Percentiles rank a stretch among this genome's conserved stretches.
Conservation (phyloP, 2,113 vertebrate genomes). For the Notarius lentiginosus region DNA sequence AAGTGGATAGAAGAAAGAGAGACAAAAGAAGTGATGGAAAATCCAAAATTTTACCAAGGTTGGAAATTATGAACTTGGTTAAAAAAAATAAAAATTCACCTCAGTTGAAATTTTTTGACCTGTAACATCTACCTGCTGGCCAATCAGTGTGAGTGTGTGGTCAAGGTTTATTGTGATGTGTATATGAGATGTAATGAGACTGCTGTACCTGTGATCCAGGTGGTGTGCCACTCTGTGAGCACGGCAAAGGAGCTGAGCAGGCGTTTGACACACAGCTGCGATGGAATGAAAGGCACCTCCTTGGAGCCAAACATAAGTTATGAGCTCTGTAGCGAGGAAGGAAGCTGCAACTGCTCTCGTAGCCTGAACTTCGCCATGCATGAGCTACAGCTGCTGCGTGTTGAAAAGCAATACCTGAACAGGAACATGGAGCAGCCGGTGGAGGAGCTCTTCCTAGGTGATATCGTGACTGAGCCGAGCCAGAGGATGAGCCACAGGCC, state of each 20-base stretch:
- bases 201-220: slow-evolving; percentile 61
- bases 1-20: no score
- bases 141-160: not conserved
- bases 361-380: slow-evolving; percentile 94
- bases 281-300: slow-evolving; percentile 62
- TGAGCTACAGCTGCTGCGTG: slow-evolving; percentile 89
- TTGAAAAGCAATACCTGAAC: slow-evolving; percentile 91
- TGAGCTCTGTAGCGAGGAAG: slow-evolving; percentile 85
- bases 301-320: slow-evolving; percentile 80
- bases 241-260: slow-evolving; percentile 78
- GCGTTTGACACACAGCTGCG: slow-evolving; percentile 79
- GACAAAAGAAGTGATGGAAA: no score
- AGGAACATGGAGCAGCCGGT: slow-evolving; percentile 88
- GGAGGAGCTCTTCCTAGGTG: slow-evolving; percentile 93
- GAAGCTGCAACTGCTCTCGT: slow-evolving; percentile 78
- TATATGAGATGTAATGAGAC: no score
- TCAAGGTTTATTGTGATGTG: not conserved
- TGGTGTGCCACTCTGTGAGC: slow-evolving; percentile 80
- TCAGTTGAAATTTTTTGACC: no score
- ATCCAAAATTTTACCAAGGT: no score
- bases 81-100: no score
- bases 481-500: slow-evolving; percentile 93
- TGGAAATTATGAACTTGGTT: no score
- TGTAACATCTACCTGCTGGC: not conserved
- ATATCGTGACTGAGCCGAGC: slow-evolving; percentile 86